These are phyloP conservation scores for Chiloscyllium plagiosum DNA, from an alignment of 2,113 vertebrate genomes.

Conservation along the genomic window DNA sequence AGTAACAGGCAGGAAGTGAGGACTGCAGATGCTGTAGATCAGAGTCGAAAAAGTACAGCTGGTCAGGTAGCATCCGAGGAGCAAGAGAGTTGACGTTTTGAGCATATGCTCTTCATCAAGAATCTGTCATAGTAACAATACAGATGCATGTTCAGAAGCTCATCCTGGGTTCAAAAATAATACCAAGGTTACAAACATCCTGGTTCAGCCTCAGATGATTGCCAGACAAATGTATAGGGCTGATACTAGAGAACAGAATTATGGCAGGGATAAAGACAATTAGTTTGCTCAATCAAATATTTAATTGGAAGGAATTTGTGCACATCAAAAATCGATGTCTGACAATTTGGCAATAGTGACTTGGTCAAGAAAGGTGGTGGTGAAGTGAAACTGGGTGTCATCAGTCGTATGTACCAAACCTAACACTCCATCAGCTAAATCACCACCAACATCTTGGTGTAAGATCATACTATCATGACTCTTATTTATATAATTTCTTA, in stretches of 20 bases:
- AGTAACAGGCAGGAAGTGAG: background rate
- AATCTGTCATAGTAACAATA: background rate
- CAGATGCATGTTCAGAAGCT: background rate
- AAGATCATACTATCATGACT: background rate
- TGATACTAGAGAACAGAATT: background rate
- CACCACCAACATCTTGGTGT: no score
- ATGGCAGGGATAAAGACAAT: background rate
- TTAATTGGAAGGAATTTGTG: background rate
- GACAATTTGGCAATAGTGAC: background rate
- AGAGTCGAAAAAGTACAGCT: no score
- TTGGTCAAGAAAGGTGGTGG: background rate
- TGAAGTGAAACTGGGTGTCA: background rate
- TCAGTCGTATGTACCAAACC: background rate
- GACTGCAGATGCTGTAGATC: no score
- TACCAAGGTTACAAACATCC: no score
- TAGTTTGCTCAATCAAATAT: background rate
- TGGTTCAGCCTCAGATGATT: background rate
- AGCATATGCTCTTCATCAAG: no score
- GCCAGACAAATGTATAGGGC: background rate
- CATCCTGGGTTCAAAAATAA: background rate
- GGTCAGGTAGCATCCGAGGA: no score
- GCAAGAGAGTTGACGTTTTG: no score
- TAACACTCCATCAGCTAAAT: background rate
- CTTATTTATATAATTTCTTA: background rate
- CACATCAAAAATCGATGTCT: background rate